Conservation (phyloP, 2,888 invertebrate species). For the Neocrepidodera transversa region DNA sequence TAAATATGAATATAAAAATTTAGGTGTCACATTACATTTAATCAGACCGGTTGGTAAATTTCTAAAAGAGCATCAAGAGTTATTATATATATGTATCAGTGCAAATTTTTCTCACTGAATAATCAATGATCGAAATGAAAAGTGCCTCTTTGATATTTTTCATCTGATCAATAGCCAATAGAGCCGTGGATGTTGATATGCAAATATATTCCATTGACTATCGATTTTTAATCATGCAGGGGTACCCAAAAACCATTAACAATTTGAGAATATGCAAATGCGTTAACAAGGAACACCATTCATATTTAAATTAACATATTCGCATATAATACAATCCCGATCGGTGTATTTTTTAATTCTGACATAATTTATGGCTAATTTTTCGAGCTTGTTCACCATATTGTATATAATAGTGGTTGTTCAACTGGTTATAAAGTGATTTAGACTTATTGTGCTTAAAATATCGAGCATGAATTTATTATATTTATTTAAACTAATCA, state of each 20-base stretch:
- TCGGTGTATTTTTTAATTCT: conserved; percentile 38
- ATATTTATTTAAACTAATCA: too few relatives aligned
- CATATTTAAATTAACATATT: conserved; percentile 49
- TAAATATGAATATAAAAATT: too few relatives aligned
- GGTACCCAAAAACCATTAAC: conserved; percentile 43
- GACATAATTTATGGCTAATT: conserved; percentile 46
- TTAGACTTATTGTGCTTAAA: conserved; percentile 17
- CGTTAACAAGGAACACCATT: conserved; percentile 49
- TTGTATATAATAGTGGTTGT: conserved; percentile 3
- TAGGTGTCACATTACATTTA: too few relatives aligned
- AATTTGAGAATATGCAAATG: conserved; percentile 40
- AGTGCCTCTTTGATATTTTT: conserved; percentile 2
- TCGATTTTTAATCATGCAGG: conserved; percentile 41
- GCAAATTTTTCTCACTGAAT: conserved; percentile 7
- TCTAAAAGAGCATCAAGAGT: too few relatives aligned
- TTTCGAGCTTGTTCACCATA: conserved; percentile 35
- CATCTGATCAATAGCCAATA: conserved; percentile 19
- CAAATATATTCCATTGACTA: conserved; percentile 36
- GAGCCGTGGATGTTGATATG: conserved; percentile 28
- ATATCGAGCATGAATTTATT: conserved; percentile 10
- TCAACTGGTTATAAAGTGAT: conserved; percentile 4
- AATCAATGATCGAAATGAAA: conserved; percentile 1
- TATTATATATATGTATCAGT: too few relatives aligned
- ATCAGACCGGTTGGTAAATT: too few relatives aligned
- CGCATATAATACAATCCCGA: conserved; percentile 37